Evolutionary conservation across 2,113 vertebrate genomes (phyloP), one percentile per base, ranked within the genome.

Genomic region (Pyxicephalus adspersus): DNA sequence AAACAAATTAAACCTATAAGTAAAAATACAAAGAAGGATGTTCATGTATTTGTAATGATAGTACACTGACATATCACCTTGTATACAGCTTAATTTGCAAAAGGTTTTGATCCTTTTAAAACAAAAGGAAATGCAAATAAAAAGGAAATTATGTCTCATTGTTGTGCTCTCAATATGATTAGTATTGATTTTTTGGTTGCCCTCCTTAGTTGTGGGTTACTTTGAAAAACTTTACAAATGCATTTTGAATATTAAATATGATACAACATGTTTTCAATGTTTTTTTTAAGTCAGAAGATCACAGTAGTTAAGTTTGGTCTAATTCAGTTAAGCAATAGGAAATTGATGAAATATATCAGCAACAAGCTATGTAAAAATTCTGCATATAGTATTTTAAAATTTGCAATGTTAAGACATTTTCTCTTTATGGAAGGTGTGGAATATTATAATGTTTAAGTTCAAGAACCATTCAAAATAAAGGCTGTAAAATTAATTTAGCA

Each of bases 181-280:
- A 31, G 25, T 34, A 77, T 66, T 67, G 64, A 67, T 67, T 52
- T 51, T 5, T 22, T 58, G 51, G 50, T 67, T 57, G 64, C 22
- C 76, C 50, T 78, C 52, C 57, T 31, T 58, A 31, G 76, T 25
- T 66, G 76, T 38, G 67, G 64, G 76, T 78, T 52, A 78, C 64
- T 38, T 67, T 78, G 76, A 78, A 38, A 65, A 55, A 58, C 71
- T 74, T 74, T 74, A 20, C 71, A 23, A 58, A 38, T 58, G 71
- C 54, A 60, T 54, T 74, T 74, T 74, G 58, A 73, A 67, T 78
- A 78, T 63, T n/a, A 29, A 20, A 28, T 57, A 22, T 22, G 22
- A 29, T 38, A 74, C 52, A 58, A 73, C 20, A 22, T 20, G 31
- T 45, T 26, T 23, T 76, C 26, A 45, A 20, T 63, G 57, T 76